phyloP scores from a whole-genome alignment of 2,113 vertebrate genomes.

The Tachuris rubrigastra region DNA sequence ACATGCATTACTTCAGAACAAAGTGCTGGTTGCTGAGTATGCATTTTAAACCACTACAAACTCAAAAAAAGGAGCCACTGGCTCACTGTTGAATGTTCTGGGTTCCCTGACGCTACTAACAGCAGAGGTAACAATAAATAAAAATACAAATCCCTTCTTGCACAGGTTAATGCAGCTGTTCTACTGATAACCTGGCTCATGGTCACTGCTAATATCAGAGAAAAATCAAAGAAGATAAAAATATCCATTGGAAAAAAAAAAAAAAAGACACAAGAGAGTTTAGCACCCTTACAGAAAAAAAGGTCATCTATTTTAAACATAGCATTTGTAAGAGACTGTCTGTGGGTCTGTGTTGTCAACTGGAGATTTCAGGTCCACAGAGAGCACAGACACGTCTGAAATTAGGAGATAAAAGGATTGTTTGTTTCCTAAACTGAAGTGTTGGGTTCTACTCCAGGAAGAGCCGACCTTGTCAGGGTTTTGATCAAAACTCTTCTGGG shows the following conservation, averaged over 20 bases:
- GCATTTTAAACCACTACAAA: background rate
- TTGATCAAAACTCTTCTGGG: conserved; percentile 76
- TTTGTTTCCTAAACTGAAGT: conserved; percentile 67
- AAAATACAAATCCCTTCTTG: conserved; percentile 18
- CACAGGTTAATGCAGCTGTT: conserved; percentile 35
- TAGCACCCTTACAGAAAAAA: conserved; percentile 5
- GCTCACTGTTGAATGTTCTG: background rate
- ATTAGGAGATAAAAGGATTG: conserved; percentile 75
- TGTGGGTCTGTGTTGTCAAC: conserved; percentile 60
- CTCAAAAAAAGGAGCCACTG: background rate
- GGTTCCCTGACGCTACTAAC: background rate
- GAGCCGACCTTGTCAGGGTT: conserved; percentile 75
- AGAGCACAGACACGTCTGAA: conserved; percentile 45
- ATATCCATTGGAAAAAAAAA: background rate
- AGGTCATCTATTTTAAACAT: conserved; percentile 71
- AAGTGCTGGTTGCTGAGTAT: background rate
- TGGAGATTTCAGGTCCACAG: conserved; percentile 65
- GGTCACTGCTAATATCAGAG: conserved; percentile 69
- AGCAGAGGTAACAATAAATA: conserved; percentile 15
- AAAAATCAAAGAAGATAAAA: conserved; percentile 28
- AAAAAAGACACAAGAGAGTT: background rate
- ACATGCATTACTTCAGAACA: background rate
- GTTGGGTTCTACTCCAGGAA: conserved; percentile 60
- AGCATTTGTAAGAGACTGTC: conserved; percentile 49
- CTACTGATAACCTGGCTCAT: conserved; percentile 59